Evolutionary conservation across 1,140 invertebrate genomes (phyloP).

Genomic region (Drosophila yakuba): DNA sequence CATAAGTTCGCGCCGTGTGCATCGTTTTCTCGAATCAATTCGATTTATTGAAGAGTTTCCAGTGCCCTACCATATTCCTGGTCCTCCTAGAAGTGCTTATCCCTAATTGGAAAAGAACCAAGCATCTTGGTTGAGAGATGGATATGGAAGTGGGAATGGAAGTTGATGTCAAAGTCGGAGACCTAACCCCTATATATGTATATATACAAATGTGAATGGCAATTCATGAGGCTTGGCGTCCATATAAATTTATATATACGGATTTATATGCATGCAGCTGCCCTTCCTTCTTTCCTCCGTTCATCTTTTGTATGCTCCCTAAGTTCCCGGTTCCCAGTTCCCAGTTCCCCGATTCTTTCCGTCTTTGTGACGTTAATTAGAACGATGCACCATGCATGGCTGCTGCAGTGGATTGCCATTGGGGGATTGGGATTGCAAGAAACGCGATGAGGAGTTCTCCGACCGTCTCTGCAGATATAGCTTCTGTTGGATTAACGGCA

Average conservation of each 20-base stretch:
- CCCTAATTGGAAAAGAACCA: slow-evolving; percentile 4
- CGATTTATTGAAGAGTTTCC: not conserved
- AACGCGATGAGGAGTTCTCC: slow-evolving; percentile 1
- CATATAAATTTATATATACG: slow-evolving; percentile 34
- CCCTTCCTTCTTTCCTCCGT: slow-evolving; percentile 30
- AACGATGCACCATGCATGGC: slow-evolving; percentile 71
- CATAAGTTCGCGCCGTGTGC: not conserved
- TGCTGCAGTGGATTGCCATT: slow-evolving; percentile 39
- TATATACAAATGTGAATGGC: slow-evolving; percentile 36
- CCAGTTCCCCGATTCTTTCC: slow-evolving; percentile 34
- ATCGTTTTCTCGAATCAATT: not conserved
- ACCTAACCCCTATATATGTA: slow-evolving; percentile 39
- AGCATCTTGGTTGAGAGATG: not conserved
- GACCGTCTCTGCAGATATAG: slow-evolving; percentile 21
- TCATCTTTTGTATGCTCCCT: slow-evolving; percentile 58
- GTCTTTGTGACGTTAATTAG: slow-evolving; percentile 70
- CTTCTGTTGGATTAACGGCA: slow-evolving; percentile 72
- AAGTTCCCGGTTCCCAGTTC: slow-evolving; percentile 9
- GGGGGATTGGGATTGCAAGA: slow-evolving; percentile 10
- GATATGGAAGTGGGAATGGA: not conserved
- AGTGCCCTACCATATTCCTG: no score
- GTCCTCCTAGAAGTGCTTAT: not conserved
- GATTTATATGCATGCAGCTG: slow-evolving; percentile 42
- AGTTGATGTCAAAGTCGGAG: slow-evolving; percentile 34
- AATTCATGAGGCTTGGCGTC: slow-evolving; percentile 23